Evolutionary conservation across 2,888 invertebrate species (phyloP).

Genomic region (Drosophila conformis): DNA sequence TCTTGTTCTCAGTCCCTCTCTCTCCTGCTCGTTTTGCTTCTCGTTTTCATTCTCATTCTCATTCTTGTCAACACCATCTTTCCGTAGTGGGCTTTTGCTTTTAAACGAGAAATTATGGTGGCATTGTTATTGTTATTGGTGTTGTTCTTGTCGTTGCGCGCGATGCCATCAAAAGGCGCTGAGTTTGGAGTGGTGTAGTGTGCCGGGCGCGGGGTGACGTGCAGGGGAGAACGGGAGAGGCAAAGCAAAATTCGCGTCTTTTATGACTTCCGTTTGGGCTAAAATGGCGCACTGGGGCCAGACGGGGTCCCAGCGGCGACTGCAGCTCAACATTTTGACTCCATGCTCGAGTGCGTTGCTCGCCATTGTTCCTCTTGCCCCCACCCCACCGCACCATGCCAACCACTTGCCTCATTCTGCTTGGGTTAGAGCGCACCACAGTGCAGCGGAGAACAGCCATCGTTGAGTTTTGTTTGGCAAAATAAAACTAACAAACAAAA

Average conservation of each 20-base stretch:
- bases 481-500: conserved; percentile 71
- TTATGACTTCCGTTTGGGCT: conserved; percentile 77
- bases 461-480: conserved; percentile 63
- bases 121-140: conserved; percentile 64
- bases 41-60: conserved; percentile 15
- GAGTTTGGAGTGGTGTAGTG: neutral
- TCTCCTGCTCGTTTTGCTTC: neutral
- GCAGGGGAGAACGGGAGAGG: neutral
- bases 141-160: conserved; percentile 50
- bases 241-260: conserved; percentile 66
- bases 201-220: conserved; percentile 1
- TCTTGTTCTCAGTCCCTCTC: too few relatives aligned
- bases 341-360: conserved; percentile 69
- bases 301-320: conserved; percentile 44
- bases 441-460: conserved; percentile 19
- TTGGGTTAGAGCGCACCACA: conserved; percentile 16
- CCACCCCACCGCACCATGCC: neutral
- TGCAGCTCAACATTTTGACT: conserved; percentile 72
- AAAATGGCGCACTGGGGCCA: conserved; percentile 68
- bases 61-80: conserved; percentile 57
- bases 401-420: neutral
- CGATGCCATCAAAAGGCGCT: conserved; percentile 50
- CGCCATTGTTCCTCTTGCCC: conserved; percentile 45
- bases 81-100: conserved; percentile 59
- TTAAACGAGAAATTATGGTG: conserved; percentile 76